Evolutionary conservation across 2,797 vertebrate genomes (phyloP), one percentile per base, ranked within the genome.

Genomic region (Phataginus tricuspis): DNA sequence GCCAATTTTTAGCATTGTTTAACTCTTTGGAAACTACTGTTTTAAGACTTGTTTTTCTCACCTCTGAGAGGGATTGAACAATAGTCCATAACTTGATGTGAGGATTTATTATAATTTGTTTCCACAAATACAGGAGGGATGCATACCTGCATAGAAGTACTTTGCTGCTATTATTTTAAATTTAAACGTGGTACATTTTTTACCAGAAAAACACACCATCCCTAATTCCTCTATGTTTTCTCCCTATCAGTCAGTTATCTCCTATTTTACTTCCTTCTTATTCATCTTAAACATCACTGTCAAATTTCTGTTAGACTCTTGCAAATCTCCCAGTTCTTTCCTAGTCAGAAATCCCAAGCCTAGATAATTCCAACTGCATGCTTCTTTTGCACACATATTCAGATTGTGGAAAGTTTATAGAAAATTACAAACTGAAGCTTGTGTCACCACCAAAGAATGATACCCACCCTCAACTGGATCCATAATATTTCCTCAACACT

Each of bases 351-450:
- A 34, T 11, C 2, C 15, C 5, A 59, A 42, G 21, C n/a, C n/a
- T 68, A 31, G 3, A 37, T 87, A 69, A 59, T 69, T 45, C 27
- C 23, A 68, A 7, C 19, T 42, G 0, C 29, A 7, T 49, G 25
- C 13, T 21, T 53, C 25, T 31, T 75, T 66, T 85, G 18, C 4
- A 21, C 1, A 37, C 21, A 57, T 83, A 45, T 18, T 53, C 27
- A 55, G 45, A 23, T 12, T 93, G 6, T 51, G 25, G 37, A 57
- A 79, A 68, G 2, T 34, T 84, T 61, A n/a, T 0, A 49, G 25
- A 84, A 95, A 89, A 80, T 75, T 71, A n/a, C 23, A 94, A 18
- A 34, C 29, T 49, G 23, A 90, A 72, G 13, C 19, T 94, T 66
- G 4, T 39, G 3, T 64, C 45, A 74, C 42, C 72, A 3, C 15